Percentiles rank a stretch among this genome's conserved stretches.
Evolutionary conservation across 2,888 invertebrate genomes (phyloP).

Genomic region (Allophyes oxyacanthae): DNA sequence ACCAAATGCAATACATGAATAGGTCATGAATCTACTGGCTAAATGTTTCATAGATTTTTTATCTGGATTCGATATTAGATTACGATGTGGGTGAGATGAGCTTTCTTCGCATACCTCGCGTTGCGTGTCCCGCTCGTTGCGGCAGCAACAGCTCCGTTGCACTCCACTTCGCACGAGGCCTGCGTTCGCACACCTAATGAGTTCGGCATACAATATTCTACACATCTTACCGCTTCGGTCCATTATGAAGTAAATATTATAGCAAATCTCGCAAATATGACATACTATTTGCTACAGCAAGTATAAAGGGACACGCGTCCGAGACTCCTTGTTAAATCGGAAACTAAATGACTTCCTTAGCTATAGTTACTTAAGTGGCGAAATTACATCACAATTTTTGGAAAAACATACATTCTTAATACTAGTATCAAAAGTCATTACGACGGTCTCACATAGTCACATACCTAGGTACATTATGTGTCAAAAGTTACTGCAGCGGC

Average conservation of each 20-base stretch:
- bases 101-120: conserved; percentile 83
- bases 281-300: too few species aligned
- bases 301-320: too few species aligned
- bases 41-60: neutral
- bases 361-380: neutral
- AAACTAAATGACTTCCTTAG: neutral
- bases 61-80: conserved; percentile 21
- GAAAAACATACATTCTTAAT: conserved; percentile 12
- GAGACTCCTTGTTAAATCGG: neutral
- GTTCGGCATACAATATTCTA: conserved; percentile 53
- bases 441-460: too few species aligned
- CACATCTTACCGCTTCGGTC: conserved; percentile 29
- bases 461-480: too few species aligned
- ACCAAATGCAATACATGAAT: too few species aligned
- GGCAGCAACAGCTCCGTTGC: conserved; percentile 68
- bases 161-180: conserved; percentile 82
- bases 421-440: neutral
- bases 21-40: too few species aligned
- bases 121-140: conserved; percentile 72
- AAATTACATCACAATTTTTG: conserved; percentile 16
- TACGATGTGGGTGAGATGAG: conserved; percentile 53
- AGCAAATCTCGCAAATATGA: neutral
- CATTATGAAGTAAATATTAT: conserved; percentile 18
- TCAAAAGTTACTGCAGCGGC: too few species aligned
- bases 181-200: conserved; percentile 68